Evolutionary conservation across 2,113 vertebrate genomes (phyloP).

Genomic region (Tringa solitaria): DNA sequence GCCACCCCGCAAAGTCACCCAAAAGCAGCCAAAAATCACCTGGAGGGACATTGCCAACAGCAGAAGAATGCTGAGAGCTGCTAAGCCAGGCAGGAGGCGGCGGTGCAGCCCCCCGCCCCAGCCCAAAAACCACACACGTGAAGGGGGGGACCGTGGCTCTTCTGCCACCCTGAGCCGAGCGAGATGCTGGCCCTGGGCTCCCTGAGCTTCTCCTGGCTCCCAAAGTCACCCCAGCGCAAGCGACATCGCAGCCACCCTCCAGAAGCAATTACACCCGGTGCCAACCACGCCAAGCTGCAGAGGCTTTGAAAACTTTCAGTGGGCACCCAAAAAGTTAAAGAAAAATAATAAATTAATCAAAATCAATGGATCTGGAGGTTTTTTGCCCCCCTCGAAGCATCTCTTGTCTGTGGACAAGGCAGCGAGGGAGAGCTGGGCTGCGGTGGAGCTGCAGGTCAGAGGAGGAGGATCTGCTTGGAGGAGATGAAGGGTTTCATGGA

Average conservation of each 20-base stretch:
- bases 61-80: not conserved
- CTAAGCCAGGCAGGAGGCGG: not conserved
- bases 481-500: constrained; percentile 85
- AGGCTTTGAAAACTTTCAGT: not conserved
- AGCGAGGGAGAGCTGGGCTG: not conserved
- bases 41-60: not conserved
- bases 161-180: not conserved
- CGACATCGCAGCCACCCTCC: fast-evolving
- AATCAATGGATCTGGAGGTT: not conserved
- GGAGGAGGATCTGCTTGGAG: constrained; percentile 87
- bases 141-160: not conserved
- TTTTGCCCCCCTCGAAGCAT: not conserved
- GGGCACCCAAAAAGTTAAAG: not conserved
- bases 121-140: fast-evolving
- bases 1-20: not conserved
- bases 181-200: fast-evolving
- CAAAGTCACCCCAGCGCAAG: not conserved
- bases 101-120: fast-evolving
- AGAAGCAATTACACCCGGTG: not conserved
- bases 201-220: not conserved
- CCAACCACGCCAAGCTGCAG: not conserved
- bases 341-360: not conserved
- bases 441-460: constrained; percentile 68
- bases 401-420: not conserved
- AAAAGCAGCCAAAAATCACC: not conserved